Conservation (phyloP, 2,113 vertebrate genomes). For the Bothrops jararaca region DNA sequence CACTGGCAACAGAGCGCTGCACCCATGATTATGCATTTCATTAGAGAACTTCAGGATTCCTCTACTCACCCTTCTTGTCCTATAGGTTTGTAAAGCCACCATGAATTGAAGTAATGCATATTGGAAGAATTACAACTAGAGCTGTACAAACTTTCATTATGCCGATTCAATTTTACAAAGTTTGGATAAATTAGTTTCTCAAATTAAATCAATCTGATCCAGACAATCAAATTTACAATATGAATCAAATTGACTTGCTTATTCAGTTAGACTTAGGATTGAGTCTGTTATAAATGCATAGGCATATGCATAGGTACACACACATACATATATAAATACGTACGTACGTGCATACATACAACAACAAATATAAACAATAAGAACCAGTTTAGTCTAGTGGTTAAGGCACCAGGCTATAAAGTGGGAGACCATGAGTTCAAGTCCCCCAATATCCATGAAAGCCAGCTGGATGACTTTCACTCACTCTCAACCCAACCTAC, state of each 20-base stretch:
- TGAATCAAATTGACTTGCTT: not conserved
- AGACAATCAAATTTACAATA: not conserved
- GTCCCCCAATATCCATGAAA: not conserved
- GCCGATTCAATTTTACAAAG: not conserved
- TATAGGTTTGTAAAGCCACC: slow-evolving; percentile 37
- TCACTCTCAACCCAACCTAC: not conserved
- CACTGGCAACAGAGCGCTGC: slow-evolving; percentile 68
- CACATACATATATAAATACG: too few species aligned
- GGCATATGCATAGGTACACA: not conserved
- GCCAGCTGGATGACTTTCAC: not conserved
- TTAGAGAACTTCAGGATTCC: slow-evolving; percentile 62
- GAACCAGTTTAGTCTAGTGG: not conserved
- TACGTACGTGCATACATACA: not conserved
- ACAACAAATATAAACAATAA: not conserved
- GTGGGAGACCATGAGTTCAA: not conserved
- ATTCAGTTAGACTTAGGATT: not conserved
- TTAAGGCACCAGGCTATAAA: not conserved
- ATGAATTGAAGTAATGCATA: slow-evolving; percentile 15
- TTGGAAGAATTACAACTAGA: slow-evolving; percentile 36
- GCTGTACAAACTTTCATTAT: not conserved
- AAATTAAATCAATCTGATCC: not conserved
- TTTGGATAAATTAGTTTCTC: not conserved
- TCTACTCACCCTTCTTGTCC: slow-evolving; percentile 25
- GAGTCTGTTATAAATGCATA: not conserved
- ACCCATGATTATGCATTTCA: slow-evolving; percentile 75